phyloP scores from a whole-genome alignment of 1,140 invertebrate genomes.

The Bombus polaris region DNA sequence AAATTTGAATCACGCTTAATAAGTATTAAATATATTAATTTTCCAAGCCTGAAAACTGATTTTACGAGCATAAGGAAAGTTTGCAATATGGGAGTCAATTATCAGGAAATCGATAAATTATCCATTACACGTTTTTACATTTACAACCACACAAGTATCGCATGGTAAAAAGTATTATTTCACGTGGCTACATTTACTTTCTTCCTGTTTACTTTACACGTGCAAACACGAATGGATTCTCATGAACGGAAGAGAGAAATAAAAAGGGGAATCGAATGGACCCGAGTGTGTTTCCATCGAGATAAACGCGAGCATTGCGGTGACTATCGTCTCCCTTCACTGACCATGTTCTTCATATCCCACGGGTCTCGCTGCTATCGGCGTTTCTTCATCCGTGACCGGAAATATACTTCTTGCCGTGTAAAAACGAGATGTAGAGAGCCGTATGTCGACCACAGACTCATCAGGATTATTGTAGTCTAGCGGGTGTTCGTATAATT shows the following conservation, averaged over 20 bases:
- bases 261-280: background rate
- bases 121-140: background rate
- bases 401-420: conserved; percentile 46
- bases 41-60: background rate
- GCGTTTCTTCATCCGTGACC: conserved; percentile 57
- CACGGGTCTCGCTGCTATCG: conserved; percentile 51
- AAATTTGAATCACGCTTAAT: background rate
- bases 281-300: conserved; percentile 48
- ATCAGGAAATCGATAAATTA: background rate
- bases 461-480: conserved; percentile 23
- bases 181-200: background rate
- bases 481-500: conserved; percentile 29
- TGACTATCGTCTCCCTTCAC: conserved; percentile 55
- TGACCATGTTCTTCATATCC: conserved; percentile 50
- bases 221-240: conserved; percentile 18
- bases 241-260: background rate
- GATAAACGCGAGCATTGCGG: conserved; percentile 55
- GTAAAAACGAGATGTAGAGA: conserved; percentile 1
- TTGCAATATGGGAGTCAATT: background rate
- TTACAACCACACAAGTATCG: background rate
- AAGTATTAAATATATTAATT: background rate
- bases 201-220: conserved; percentile 28
- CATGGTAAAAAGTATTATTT: background rate
- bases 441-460: conserved; percentile 28
- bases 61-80: no score